Evolutionary conservation across 1,140 invertebrate genomes (phyloP), one percentile per base, ranked within the genome.

Genomic region (Zaprionus tsacasi): DNA sequence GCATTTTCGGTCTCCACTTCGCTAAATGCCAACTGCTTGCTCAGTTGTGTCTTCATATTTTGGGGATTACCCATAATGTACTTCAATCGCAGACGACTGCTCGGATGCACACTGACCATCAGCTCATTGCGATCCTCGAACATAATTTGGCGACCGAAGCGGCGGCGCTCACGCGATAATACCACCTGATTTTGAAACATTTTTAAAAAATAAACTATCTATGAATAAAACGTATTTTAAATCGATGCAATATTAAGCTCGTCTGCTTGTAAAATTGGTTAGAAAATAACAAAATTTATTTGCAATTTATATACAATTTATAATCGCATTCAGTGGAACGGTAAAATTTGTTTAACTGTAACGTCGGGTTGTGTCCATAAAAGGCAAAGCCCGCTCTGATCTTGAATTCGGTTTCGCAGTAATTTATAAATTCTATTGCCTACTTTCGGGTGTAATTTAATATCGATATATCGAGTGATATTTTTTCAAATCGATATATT

Each of bases 91-190:
- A 73, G 85, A 15, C 75, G 93, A 73, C 79, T 93, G 80, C 91
- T 93, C 52, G 91, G 89, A 36, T 94, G 93, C 75, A 97, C 96
- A 86, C 96, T 96, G 30, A 96, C 94, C 80, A 96, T 94, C n/a
- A 97, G 81, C 87, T 97, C 96, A 11, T 95, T 94, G 76, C 94
- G 93, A 91, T 98, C 96, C 36, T 94, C 94, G 92, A 98, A 98
- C 48, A 95, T 93, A 77, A 94, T 95, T 82, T 95, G 95, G 74
- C 94, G 94, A 10, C 96, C 96, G 92, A 96, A 96, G 76, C 96
- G 93, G 57, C 93, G 94, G 69, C 96, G 93, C 57, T 94, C 94
- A 81, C 95, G 96, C 13, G 94, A 72, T 15, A 79, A 57, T 2
- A 75, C 50, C 50, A 76, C 86, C 30, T 90, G 87, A 65, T 90